Conservation (phyloP, 2,797 vertebrate species). For the Gymnopithys bicolor region DNA sequence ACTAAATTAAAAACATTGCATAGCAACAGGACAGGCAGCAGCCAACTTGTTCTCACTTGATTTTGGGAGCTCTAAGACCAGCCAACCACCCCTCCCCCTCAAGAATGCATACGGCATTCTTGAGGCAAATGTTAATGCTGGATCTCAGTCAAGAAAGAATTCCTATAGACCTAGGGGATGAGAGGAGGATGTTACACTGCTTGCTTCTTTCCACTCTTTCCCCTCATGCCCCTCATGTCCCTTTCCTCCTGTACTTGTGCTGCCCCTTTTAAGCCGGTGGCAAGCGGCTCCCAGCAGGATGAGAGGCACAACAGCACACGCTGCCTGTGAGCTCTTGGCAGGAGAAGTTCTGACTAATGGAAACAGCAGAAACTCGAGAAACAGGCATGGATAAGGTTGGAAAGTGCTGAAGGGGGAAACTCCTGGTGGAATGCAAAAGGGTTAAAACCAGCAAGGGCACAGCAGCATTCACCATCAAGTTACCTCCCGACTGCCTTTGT, state of each 20-base stretch:
- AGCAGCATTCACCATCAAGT: background rate
- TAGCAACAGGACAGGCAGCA: background rate
- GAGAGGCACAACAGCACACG: background rate
- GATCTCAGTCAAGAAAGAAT: constrained; percentile 10
- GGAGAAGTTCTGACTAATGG: background rate
- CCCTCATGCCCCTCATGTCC: background rate
- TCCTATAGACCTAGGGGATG: background rate
- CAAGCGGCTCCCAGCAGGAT: rapidly evolving
- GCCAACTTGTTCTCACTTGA: background rate
- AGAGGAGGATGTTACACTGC: background rate
- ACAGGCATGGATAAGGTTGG: background rate
- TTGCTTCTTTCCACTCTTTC: background rate
- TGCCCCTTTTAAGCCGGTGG: background rate
- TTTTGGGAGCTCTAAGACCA: background rate
- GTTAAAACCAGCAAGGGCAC: background rate
- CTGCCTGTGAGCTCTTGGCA: background rate
- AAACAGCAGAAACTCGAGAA: background rate
- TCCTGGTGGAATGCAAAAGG: background rate
- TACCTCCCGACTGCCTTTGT: background rate
- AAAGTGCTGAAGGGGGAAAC: background rate
- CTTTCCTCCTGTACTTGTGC: background rate
- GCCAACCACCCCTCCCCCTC: background rate
- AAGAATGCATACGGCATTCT: background rate
- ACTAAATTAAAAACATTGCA: background rate
- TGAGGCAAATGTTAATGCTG: constrained; percentile 30